phyloP scores from a whole-genome alignment of 1,140 invertebrate genomes.

The Hermetia illucens region DNA sequence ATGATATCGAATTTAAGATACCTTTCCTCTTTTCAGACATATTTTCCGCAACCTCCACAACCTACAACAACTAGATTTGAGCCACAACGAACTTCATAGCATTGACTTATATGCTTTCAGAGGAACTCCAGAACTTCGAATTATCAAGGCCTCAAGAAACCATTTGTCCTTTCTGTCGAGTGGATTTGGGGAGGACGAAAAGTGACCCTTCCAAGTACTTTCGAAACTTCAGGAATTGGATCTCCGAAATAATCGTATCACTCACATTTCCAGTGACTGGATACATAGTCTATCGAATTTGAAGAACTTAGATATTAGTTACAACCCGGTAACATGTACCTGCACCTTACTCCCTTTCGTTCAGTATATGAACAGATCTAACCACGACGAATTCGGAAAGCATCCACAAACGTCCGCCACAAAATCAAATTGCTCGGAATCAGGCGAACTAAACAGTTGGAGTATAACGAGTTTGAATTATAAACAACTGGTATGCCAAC shows the following conservation, averaged over 20 bases:
- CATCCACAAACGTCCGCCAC: no score
- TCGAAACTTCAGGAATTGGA: slow-evolving; percentile 38
- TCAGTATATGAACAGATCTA: no score
- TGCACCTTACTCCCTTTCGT: no score
- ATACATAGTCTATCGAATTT: slow-evolving; percentile 30
- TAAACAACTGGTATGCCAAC: slow-evolving; percentile 24
- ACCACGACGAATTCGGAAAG: no score
- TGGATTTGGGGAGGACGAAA: no score
- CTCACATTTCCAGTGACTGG: slow-evolving; percentile 43
- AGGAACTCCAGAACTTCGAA: no score
- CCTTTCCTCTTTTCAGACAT: slow-evolving; percentile 9
- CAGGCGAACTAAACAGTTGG: no score
- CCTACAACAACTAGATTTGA: slow-evolving; percentile 13
- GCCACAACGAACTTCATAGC: slow-evolving; percentile 15
- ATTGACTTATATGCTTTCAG: slow-evolving; percentile 7
- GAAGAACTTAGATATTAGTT: slow-evolving; percentile 38
- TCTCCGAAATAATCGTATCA: slow-evolving; percentile 45
- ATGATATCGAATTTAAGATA: no score
- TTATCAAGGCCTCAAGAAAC: no score
- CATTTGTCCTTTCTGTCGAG: no score
- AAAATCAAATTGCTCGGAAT: no score
- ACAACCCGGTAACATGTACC: no score
- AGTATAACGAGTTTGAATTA: slow-evolving; percentile 20
- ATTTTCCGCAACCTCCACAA: slow-evolving; percentile 13
- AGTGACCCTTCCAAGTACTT: slow-evolving; percentile 35